Base-by-base conservation (phyloP, 2,113 vertebrate genomes). In the Sakesphorus luctuosus region DNA sequence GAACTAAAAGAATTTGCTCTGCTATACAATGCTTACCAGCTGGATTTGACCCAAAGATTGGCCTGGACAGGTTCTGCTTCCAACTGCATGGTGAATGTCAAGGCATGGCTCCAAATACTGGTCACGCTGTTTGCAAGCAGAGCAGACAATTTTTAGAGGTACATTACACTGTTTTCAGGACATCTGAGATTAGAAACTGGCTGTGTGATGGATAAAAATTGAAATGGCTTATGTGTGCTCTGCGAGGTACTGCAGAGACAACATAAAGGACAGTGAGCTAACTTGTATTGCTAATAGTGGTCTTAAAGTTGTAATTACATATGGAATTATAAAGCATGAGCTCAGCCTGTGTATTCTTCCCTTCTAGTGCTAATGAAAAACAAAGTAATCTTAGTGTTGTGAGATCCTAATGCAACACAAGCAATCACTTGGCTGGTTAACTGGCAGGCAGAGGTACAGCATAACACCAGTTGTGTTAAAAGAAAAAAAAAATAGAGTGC, bases 221-320 rank as follows among this genome's bases (percentile, higher is more conserved):
- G 50, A 69, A 43, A 50, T 1, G 2, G 50, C 20, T 90, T 90
- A 67, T 0, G 0, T 86, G 77, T 4, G 2, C 43, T 56, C 36
- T 90, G 71, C 83, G 62, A 94, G 53, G 67, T 53, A 76, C 56
- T 61, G 74, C 59, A 90, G 78, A 93, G 78, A 72, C 46, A 68
- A 80, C 83, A 87, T 87, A 94, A 92, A 93, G 74, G 67, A 18
- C 81, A 92, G n/a, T 58, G 71, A 91, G 84, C 33, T 96, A 90
- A 93, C 88, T 94, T 94, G 52, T 92, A 67, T 61, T 95, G 82
- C 52, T 86, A 91, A 79, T 73, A 90, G 76, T 93, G 66, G 52
- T 79, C 91, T 92, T 95, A 91, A 93, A 95, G 74, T 88, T 81
- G 81, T 93, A 95, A 92, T 94, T 96, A 90, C 73, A 87, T 92